Base-by-base conservation (phyloP, 2,888 invertebrate genomes). In the Apamea anceps region DNA sequence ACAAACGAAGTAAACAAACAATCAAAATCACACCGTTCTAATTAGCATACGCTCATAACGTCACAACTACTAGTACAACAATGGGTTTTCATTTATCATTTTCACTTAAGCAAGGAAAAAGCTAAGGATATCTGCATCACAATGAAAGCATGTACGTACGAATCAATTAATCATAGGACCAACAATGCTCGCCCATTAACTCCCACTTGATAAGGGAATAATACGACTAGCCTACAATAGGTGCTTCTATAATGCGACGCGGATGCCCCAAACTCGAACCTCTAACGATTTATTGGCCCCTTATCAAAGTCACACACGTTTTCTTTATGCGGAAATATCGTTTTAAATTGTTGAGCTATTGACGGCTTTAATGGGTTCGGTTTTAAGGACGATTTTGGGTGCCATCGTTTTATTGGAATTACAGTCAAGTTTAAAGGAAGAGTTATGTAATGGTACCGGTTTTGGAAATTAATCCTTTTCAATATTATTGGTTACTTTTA, bases 181-280 rank as follows among this genome's bases (percentile, higher is more conserved):
- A 94, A 96, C 96, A 96, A 96, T 94, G 96, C 95, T 94, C 90
- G 94, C 95, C 96, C 96, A 96, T 97, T 97, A 96, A 96, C 96
- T 96, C 96, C 94, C 94, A 95, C 94, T 96, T 96, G 96, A 96
- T 96, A 96, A 96, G 95, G 95, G 96, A 95, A 96, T 96, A 96
- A 96, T 95, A 94, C 94, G 94, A 93, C 93, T 92, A 92, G 93
- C 92, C 94, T 93, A 96, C 96, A 96, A 96, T 95, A 92, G 94
- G 88, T 91, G 90, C 90, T 92, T 91, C 94, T 94, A 93, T 95
- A 95, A 94, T 92, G 93, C 94, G 95, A 95, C 94, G 93, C 91
- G 92, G 92, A 92, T 92, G 93, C 91, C 91, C 91, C 91, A 89
- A 92, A 92, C 91, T 92, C 92, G 90, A 92, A 91, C 91, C 91